phyloP scores from a whole-genome alignment of 2,888 invertebrate species.

The Athetis lepigone region DNA sequence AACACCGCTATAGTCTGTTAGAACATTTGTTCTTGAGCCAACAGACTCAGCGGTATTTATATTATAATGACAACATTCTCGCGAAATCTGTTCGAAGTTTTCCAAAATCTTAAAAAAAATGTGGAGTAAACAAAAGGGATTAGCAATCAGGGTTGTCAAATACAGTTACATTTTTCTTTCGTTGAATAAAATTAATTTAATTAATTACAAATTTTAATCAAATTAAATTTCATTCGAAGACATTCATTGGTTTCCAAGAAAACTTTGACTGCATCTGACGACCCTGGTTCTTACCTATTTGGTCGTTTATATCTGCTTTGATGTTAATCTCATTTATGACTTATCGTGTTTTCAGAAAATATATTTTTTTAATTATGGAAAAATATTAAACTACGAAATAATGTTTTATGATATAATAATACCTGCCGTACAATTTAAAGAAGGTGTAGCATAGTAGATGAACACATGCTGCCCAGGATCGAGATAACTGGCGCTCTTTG shows the following conservation, averaged over 20 bases:
- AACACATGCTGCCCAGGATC: too few relatives aligned
- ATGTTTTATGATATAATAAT: too few relatives aligned
- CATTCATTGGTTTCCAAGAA: neutral
- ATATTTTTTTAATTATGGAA: conserved; percentile 1
- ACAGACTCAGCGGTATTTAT: conserved; percentile 85
- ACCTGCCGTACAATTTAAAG: too few relatives aligned
- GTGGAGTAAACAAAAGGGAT: neutral
- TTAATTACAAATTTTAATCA: neutral
- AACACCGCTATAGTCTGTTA: conserved; percentile 85
- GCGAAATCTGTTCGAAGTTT: conserved; percentile 20
- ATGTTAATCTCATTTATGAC: conserved; percentile 68
- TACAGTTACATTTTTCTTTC: neutral
- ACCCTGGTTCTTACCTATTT: neutral
- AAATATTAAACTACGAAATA: too few relatives aligned
- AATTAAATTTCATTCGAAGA: neutral
- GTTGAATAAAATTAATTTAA: neutral
- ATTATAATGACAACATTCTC: conserved; percentile 25
- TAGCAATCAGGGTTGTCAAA: neutral
- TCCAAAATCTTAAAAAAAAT: conserved; percentile 7
- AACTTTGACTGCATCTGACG: neutral
- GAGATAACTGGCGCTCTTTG: too few relatives aligned
- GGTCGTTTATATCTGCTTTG: conserved; percentile 63
- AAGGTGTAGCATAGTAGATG: too few relatives aligned
- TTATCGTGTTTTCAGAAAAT: conserved; percentile 59
- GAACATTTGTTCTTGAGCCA: conserved; percentile 88